Conservation (phyloP, 2,797 vertebrate genomes). For the Aphelocoma californica region DNA sequence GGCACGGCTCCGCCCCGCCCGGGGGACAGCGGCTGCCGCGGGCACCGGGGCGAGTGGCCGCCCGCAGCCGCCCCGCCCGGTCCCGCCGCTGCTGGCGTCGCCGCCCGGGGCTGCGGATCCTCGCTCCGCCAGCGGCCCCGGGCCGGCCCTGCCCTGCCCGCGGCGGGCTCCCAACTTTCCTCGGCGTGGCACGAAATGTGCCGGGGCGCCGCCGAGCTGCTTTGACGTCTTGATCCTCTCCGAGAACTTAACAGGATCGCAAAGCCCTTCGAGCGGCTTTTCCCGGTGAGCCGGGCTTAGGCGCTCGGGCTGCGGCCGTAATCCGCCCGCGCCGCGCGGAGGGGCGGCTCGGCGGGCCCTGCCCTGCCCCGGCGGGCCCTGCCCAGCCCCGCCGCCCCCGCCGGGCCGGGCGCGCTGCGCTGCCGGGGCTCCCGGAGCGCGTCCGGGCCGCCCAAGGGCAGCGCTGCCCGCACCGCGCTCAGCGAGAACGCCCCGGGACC, state of each 20-base stretch:
- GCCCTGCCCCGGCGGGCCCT: too few relatives aligned
- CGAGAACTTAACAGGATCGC: slow-evolving; percentile 70
- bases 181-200: slow-evolving; percentile 5
- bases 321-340: slow-evolving; percentile 64
- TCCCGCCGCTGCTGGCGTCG: not conserved
- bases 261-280: slow-evolving; percentile 35
- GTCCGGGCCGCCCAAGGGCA: not conserved
- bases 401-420: not conserved
- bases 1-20: not conserved
- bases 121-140: not conserved
- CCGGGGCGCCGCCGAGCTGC: not conserved
- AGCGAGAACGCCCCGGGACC: not conserved
- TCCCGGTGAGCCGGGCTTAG: slow-evolving; percentile 59
- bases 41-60: not conserved
- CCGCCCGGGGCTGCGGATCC: not conserved
- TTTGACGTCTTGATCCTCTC: slow-evolving; percentile 55
- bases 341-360: not conserved
- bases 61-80: not conserved
- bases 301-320: slow-evolving; percentile 69
- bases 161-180: not conserved
- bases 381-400: not conserved
- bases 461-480: not conserved
- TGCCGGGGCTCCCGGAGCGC: not conserved
- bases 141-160: not conserved
- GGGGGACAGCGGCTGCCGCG: not conserved